Evolutionary conservation across 92 coral and sea anemone genomes (phyloP).

Genomic region (Anthopleura xanthogrammica): DNA sequence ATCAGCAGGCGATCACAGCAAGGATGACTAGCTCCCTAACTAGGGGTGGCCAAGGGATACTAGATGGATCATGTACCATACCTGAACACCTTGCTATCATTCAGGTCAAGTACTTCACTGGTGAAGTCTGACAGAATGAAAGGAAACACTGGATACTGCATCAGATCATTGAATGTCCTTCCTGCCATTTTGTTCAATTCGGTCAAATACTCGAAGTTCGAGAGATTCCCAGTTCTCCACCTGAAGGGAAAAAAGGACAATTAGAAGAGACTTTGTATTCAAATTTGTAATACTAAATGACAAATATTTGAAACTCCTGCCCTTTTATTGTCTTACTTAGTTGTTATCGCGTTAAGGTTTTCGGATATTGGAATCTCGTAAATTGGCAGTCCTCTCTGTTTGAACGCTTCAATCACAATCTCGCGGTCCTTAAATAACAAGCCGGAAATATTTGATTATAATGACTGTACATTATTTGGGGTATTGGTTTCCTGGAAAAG

Average conservation of each 20-base stretch:
- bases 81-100: constrained; percentile 67
- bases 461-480: no score
- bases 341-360: constrained; percentile 47
- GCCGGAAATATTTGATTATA: not conserved
- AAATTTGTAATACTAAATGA: not conserved
- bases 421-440: constrained; percentile 59
- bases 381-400: constrained; percentile 54
- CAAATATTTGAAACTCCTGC: no score
- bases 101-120: constrained; percentile 85
- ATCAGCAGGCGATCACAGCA: not conserved
- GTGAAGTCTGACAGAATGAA: constrained; percentile 86
- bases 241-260: constrained; percentile 40
- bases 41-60: no score
- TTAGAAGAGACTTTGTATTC: not conserved
- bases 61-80: constrained; percentile 9
- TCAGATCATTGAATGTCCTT: constrained; percentile 92
- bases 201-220: constrained; percentile 92
- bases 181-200: constrained; percentile 98
- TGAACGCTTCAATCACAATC: constrained; percentile 62
- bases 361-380: constrained; percentile 70
- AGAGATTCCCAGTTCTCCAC: constrained; percentile 88
- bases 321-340: constrained; percentile 38
- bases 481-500: no score
- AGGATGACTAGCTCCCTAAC: no score
- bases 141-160: constrained; percentile 99